Base-by-base conservation (phyloP, 2,797 vertebrate species). In the Sphaeramia orbicularis region DNA sequence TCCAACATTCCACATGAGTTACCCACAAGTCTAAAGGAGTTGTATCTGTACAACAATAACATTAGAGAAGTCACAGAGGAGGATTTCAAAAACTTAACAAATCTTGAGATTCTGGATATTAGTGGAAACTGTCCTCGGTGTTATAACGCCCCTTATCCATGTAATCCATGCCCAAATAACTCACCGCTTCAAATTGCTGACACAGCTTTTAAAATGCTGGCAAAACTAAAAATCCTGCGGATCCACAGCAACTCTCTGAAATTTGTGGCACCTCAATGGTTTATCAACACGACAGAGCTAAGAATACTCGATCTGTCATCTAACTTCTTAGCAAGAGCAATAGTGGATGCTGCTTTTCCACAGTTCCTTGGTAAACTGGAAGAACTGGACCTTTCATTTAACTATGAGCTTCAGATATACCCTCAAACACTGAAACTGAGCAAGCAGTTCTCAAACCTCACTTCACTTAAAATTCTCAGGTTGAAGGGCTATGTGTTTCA, bases 81-180 rank as follows among this genome's bases (percentile, higher is more conserved):
- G 5, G 95, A 97, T 81, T 96, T 99, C 53, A 87, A 84, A 58
- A 94, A 93, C 60, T 83, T 99, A 78, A 81, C 75, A 1, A 90
- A 95, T 41, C 73, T 99, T 49, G 95, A 98, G 91, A 91, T 95
- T 78, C 94, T 99, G 2, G 98, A 99, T 65, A 89, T 99, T 5
- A 98, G 97, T 38, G 96, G 97, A 64, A 99, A 99, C 71, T 99
- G 98, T 59, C 98, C 97, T 32, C 95, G 97, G 12, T 99, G 97
- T 82, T 96, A 97, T 72, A 96, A 98, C 32, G 94, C 94, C 1
- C 96, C 96, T 0, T 99, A 94, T 69, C 95, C 96, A 1, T 99
- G 97, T 71, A 76, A 2, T 6, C 96, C 96, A 0, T 99, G 98
- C 47, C 86, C 91, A n/a, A 76, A 93, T 40, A 90, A 93, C 0